Evolutionary conservation across 2,797 vertebrate species (phyloP), one percentile per base, ranked within the genome.

Genomic region (Ciconia nigra): DNA sequence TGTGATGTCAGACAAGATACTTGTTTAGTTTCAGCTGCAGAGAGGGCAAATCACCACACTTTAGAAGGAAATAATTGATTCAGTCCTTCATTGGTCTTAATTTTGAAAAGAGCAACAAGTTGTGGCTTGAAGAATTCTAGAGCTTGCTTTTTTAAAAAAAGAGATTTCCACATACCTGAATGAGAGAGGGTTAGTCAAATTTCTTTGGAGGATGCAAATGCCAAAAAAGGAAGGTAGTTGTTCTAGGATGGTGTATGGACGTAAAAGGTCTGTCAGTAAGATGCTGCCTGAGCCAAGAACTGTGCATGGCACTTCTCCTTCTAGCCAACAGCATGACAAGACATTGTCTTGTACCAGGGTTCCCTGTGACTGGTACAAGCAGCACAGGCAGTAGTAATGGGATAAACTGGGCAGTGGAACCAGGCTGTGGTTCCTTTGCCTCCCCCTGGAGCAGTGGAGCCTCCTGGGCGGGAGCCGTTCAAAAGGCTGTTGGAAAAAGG

Each of bases 1-100:
- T 13, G 54, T 33, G 90, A 61, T 91, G 90, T 24, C 66, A 89
- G 96, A 91, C 87, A 58, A 95, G 95, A 93, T 47, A 19, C 55
- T 83, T 61, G 65, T 42, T 62, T 13, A 16, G 67, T 62, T 62
- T 61, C 78, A 58, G 93, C 93, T 90, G 39, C 55, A 41, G 55
- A 51, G 63, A 20, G 71, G 22, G 52, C 78, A 66, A 8, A 44
- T 66, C 54, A 15, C 57, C 26, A 8, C 19, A 26, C 51, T 66
- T 26, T 7, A 28, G 61, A 41, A 49, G 26, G 20, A 79, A 35
- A 44, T 47, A 3, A 21, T n/a, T 31, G 28, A 37, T 69, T 52
- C 35, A 7, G 66, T 8, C 66, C 28, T 63, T 67, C 35, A 3
- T 7, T 57, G 55, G 20, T 19, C 26, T 3, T 14, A 6, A 20